phyloP scores from a whole-genome alignment of 35 echinoderm and acorn worm genomes.

The Lytechinus pictus region DNA sequence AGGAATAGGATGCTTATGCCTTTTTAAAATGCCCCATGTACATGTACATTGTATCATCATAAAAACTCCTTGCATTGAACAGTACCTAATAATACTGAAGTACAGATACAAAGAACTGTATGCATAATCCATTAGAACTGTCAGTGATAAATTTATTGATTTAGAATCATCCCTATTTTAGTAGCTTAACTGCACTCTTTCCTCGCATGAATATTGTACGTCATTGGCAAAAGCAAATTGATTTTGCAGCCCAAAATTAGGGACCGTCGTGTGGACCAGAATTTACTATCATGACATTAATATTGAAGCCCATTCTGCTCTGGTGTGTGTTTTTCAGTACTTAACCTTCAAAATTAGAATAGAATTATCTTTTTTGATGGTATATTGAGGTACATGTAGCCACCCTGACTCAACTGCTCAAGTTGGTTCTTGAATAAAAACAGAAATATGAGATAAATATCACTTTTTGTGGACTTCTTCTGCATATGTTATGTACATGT shows the following conservation, averaged over 20 bases:
- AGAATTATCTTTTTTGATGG: too few relatives aligned
- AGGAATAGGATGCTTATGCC: too few relatives aligned
- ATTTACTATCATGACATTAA: background rate
- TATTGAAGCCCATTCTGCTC: too few relatives aligned
- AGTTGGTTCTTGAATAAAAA: too few relatives aligned
- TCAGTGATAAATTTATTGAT: conserved; percentile 14
- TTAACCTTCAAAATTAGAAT: too few relatives aligned
- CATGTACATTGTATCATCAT: background rate
- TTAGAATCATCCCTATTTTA: conserved; percentile 13
- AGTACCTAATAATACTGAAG: background rate
- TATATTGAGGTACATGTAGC: too few relatives aligned
- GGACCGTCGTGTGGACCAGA: background rate
- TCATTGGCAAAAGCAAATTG: background rate
- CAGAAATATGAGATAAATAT: too few relatives aligned
- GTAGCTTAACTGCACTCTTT: background rate
- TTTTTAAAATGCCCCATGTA: background rate
- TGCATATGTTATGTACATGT: too few relatives aligned
- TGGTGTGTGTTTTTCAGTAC: too few relatives aligned
- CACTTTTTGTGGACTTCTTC: too few relatives aligned
- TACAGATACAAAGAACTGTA: background rate
- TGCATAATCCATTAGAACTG: conserved; percentile 11
- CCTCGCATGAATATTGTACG: conserved; percentile 2
- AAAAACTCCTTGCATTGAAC: background rate
- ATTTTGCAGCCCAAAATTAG: background rate
- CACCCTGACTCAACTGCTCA: too few relatives aligned